Base-by-base conservation (phyloP, 2,888 invertebrate genomes). In the Acanthosoma haemorrhoidale region DNA sequence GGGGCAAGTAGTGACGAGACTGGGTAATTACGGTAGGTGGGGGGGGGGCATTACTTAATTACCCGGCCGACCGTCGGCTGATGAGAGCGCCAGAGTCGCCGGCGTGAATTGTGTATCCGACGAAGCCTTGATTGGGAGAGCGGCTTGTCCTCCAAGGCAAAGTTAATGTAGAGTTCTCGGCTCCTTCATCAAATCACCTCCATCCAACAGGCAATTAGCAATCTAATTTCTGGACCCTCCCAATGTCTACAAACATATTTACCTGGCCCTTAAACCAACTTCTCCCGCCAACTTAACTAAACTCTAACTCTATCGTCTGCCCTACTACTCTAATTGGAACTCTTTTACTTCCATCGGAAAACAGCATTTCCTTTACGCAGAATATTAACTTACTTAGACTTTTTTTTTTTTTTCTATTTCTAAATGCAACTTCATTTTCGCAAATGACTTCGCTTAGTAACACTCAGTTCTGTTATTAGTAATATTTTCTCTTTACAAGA, bases 191-290 rank as follows among this genome's bases (percentile, higher is more conserved):
- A 25, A 51, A 51, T 51, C 51, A 51, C 51, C 11, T 11, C 21
- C 8, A 5, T n/a, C 13, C 21, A 29, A 29, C 51, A 51, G 51
- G 51, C 51, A 51, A 51, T 51, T 51, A 51, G 25, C 51, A 51
- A 51, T 51, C 51, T 51, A 51, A 51, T 51, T 51, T 51, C 51
- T 25, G 25, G 25, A 21, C 25, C 21, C n/a, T 8, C 43, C 21
- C 51, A 51, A 25, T 51, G 51, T 51, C 51, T 51, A 51, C 51
- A 51, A 51, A 51, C 51, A 51, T 51, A 51, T 51, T 51, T 51
- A 51, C 51, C 51, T 51, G 51, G 51, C 21, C 51, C 51, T 51
- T 51, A 51, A 51, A 51, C 51, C 51, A 51, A 51, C 51, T 51
- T 51, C 51, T 51, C 25, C n/a, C 25, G 51, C 51, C 29, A 51